These are phyloP conservation scores for Iphiclides podalirius DNA, from an alignment of 2,888 invertebrate genomes.

Conservation along the genomic window DNA sequence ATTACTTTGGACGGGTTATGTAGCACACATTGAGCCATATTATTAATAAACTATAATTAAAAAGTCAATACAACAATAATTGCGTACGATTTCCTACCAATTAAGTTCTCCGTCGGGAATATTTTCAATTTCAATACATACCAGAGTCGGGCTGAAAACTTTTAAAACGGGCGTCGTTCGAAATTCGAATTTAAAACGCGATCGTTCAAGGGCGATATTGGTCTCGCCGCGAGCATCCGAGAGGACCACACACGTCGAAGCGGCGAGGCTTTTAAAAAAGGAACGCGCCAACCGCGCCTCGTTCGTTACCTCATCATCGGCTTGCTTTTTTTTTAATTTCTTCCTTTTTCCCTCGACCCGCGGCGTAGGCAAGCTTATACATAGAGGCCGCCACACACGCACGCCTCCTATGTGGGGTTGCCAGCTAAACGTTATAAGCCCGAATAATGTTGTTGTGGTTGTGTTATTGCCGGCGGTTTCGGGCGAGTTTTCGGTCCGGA, in stretches of 20 bases:
- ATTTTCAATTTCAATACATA: slow-evolving; percentile 50
- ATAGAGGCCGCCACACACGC: slow-evolving; percentile 48
- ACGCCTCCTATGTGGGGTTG: slow-evolving; percentile 43
- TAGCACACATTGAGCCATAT: slow-evolving; percentile 43
- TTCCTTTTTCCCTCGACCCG: slow-evolving; percentile 47
- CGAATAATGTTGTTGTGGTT: slow-evolving; percentile 64
- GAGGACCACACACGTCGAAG: slow-evolving; percentile 73
- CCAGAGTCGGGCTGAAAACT: slow-evolving; percentile 35
- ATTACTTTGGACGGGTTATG: slow-evolving; percentile 23
- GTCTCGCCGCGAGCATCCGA: slow-evolving; percentile 24
- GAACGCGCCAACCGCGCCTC: slow-evolving; percentile 74
- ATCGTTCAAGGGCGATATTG: slow-evolving; percentile 28
- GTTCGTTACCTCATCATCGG: slow-evolving; percentile 77
- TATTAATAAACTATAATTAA: slow-evolving; percentile 37
- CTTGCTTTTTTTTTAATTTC: slow-evolving; percentile 56
- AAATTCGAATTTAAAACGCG: slow-evolving; percentile 27
- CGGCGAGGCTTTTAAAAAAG: slow-evolving; percentile 70
- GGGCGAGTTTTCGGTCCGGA: slow-evolving; percentile 38
- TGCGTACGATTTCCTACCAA: slow-evolving; percentile 56
- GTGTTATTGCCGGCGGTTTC: slow-evolving; percentile 51
- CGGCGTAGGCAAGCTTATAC: slow-evolving; percentile 65
- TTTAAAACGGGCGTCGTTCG: slow-evolving; percentile 19
- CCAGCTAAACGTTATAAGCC: slow-evolving; percentile 45
- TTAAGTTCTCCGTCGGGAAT: slow-evolving; percentile 46
- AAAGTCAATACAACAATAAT: slow-evolving; percentile 43